Evolutionary conservation across 92 coral and sea anemone genomes (phyloP), one percentile per base, ranked within the genome.

Genomic region (Epizoanthus illoricatus): DNA sequence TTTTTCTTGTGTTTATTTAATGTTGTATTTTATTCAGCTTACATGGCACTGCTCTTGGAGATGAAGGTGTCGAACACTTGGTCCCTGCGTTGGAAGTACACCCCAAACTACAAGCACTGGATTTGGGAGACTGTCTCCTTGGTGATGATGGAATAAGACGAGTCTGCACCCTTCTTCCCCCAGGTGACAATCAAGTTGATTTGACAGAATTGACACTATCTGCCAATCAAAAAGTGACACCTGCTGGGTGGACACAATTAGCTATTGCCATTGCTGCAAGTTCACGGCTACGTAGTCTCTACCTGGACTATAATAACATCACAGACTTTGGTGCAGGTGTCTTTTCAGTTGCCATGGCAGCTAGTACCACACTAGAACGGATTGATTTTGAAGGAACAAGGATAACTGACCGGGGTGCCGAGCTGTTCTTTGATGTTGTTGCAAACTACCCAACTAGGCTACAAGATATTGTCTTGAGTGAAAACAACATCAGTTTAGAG

Each of bases 221-320:
- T 33, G 99, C 98, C 68, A 96, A 96, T 84, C 92, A 80, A 20
- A 76, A 80, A 20, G 84, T 96, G 54, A 88, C 98, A 11, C 90
- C 93, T 0, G 89, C 80, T 52, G 99, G 99, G 5, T 96, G 99
- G 98, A 88, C 99, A 3, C 93, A 93, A 65, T 89, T 96, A 33
- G 98, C 99, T 23, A 92, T 96, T 86, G 98, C 98, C 61, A 94
- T 96, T 21, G 97, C 99, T 19, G 98, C 98, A 41, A 93, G 92
- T 73, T 91, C 98, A 4, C 87, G 88, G 60, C 63, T 96, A 3
- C 85, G 76, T 24, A 84, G 85, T 55, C 89, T 96, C 16, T 93
- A 91, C 71, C 85, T 96, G 55, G 99, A 96, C 73, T 96, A 96
- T 75, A 96, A 93, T 79, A 84, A 85, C 57, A 75, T 96, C 41